Conservation (phyloP, 2,113 vertebrate species). For the Hylia prasina region DNA sequence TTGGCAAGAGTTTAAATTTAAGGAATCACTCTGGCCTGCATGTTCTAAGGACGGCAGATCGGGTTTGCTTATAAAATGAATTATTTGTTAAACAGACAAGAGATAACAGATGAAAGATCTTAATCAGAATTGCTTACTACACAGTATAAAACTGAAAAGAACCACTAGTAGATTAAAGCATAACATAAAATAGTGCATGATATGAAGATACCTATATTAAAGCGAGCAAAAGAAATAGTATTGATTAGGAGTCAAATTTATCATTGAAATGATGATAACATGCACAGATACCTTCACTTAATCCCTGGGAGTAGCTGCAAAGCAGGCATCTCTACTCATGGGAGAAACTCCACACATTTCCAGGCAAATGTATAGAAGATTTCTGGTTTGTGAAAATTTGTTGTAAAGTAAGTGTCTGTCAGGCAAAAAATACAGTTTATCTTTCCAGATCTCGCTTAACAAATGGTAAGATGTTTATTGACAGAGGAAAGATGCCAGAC, state of each 20-base stretch:
- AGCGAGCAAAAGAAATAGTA: neutral
- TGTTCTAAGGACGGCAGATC: neutral
- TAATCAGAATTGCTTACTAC: neutral
- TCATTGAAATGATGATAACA: fast-evolving
- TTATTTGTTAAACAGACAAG: neutral
- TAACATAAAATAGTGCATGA: neutral
- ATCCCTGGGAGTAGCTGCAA: neutral
- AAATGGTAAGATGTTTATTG: neutral
- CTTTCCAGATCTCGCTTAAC: neutral
- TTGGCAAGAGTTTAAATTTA: neutral
- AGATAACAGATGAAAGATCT: neutral
- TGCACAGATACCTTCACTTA: neutral
- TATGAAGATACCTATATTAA: neutral
- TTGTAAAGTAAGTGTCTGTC: neutral
- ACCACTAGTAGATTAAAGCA: neutral
- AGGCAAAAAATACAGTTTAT: neutral
- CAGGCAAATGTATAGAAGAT: neutral
- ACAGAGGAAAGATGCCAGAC: neutral
- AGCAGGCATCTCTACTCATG: fast-evolving
- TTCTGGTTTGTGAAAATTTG: neutral
- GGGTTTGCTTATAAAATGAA: neutral
- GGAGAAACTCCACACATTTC: neutral
- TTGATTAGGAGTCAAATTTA: neutral
- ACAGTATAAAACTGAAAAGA: neutral
- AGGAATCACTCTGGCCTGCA: neutral